Evolutionary conservation across 2,888 invertebrate genomes (phyloP).

Genomic region (Emmelina monodactyla): DNA sequence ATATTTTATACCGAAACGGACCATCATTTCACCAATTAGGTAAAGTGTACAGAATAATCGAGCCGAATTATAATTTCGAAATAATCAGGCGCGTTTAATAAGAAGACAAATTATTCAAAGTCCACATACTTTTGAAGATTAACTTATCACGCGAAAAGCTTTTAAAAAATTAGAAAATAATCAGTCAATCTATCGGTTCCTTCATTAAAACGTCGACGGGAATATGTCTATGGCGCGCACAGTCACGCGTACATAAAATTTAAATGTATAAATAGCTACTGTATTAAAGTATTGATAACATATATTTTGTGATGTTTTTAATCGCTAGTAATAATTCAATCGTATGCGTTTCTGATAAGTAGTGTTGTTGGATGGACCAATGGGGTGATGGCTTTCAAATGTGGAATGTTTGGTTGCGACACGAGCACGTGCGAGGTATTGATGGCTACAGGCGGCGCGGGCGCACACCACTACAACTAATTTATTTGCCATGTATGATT

Average conservation of each 20-base stretch:
- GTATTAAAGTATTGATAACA: conserved; percentile 63
- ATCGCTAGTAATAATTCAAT: conserved; percentile 58
- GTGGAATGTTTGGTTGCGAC: conserved; percentile 23
- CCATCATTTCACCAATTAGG: neutral
- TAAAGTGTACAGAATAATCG: too few species aligned
- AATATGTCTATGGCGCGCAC: conserved; percentile 48
- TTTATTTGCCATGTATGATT: neutral
- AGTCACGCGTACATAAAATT: conserved; percentile 59
- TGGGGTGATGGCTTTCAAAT: conserved; percentile 43
- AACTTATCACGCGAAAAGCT: conserved; percentile 1
- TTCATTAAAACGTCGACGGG: conserved; percentile 35
- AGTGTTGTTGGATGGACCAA: conserved; percentile 31
- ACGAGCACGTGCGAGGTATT: conserved; percentile 36
- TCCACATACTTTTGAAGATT: neutral
- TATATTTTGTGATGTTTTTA: conserved; percentile 51
- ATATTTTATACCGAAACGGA: neutral
- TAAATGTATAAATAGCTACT: conserved; percentile 56
- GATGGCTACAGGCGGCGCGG: conserved; percentile 21
- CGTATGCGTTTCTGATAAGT: conserved; percentile 47
- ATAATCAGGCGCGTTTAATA: too few species aligned
- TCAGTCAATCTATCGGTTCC: conserved; percentile 17
- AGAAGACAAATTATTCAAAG: neutral
- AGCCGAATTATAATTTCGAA: neutral
- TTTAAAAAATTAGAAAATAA: conserved; percentile 4
- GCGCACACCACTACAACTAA: conserved; percentile 6